Conservation (phyloP, 2,797 vertebrate species). For the Malurus leucopterus region DNA sequence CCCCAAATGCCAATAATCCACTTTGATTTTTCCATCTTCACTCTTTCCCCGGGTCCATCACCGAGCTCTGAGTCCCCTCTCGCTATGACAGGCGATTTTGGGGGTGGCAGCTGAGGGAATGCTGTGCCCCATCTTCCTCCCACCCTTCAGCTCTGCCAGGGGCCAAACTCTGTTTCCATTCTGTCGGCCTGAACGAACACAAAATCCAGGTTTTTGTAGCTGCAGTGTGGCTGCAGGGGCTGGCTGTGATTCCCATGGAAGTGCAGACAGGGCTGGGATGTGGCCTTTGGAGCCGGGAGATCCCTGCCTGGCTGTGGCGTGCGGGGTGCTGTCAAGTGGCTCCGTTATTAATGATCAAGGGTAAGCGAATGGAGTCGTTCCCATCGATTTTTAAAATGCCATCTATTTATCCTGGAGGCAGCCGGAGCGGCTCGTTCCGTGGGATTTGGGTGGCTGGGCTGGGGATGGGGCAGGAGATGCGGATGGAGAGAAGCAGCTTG, state of each 20-base stretch:
- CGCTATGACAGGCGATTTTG: rapidly evolving
- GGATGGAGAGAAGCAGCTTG: not conserved
- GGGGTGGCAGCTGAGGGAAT: not conserved
- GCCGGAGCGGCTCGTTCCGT: rapidly evolving
- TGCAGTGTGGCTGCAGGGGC: not conserved
- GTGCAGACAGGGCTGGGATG: not conserved
- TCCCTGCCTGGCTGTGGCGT: not conserved
- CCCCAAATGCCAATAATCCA: not conserved
- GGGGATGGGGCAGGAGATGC: not conserved
- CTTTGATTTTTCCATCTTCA: not conserved
- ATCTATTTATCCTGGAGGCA: not conserved
- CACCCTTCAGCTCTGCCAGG: not conserved
- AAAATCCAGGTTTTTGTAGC: not conserved
- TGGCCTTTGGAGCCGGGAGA: not conserved
- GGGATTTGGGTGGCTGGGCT: not conserved
- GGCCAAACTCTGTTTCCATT: not conserved
- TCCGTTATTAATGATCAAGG: not conserved
- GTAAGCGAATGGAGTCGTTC: not conserved
- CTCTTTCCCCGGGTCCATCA: not conserved
- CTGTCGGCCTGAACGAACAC: not conserved
- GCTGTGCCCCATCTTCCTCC: not conserved
- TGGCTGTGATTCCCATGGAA: not conserved
- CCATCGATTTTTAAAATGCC: constrained; percentile 14
- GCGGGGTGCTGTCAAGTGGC: not conserved
- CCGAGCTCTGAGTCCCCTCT: rapidly evolving